These are phyloP conservation scores for Steatocranus sp. DNA, from an alignment of 2,797 vertebrate genomes.

Conservation along the genomic window DNA sequence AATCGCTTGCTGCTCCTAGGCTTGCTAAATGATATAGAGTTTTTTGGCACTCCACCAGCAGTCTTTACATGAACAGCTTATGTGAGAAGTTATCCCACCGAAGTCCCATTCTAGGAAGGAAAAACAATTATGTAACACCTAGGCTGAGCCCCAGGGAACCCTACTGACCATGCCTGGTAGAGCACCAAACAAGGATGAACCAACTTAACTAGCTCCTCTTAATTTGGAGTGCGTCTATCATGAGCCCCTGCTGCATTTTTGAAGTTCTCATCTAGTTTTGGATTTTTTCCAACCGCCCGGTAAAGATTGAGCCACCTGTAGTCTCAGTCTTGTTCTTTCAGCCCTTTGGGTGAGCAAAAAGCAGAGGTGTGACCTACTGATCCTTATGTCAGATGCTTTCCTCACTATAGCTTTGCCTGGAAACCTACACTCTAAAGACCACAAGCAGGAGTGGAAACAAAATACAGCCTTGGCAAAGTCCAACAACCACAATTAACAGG, in stretches of 20 bases:
- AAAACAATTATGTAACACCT: background rate
- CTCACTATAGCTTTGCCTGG: background rate
- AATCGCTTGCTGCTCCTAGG: background rate
- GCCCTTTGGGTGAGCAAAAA: background rate
- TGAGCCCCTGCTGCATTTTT: background rate
- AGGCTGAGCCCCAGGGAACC: background rate
- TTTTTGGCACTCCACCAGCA: fast-evolving
- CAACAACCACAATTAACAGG: background rate
- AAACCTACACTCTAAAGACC: background rate
- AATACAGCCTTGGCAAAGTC: background rate
- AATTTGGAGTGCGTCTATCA: background rate
- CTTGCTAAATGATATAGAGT: background rate
- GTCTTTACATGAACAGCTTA: background rate
- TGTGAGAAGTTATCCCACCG: background rate
- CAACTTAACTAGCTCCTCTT: background rate
- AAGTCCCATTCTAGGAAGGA: background rate
- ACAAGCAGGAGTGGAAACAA: background rate
- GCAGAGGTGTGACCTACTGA: background rate
- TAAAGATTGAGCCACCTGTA: background rate
- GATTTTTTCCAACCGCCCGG: fast-evolving
- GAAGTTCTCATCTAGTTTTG: background rate
- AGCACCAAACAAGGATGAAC: background rate
- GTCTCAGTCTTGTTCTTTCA: background rate
- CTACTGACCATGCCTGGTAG: background rate
- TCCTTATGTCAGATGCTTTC: background rate